Conservation (phyloP, 53 echinoderm and acorn worm species). For the Apostichopus leukothele region DNA sequence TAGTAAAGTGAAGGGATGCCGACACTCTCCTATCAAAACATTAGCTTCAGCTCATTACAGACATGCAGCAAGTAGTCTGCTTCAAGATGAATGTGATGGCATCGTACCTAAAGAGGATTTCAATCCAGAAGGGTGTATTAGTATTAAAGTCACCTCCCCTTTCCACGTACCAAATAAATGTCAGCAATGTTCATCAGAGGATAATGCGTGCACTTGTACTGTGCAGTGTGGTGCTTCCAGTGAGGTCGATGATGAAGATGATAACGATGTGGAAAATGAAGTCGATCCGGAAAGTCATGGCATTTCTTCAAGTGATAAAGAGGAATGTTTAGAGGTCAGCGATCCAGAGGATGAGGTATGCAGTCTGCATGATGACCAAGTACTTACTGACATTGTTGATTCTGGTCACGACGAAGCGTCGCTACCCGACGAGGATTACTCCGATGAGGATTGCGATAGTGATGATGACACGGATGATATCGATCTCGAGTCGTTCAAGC, state of each 20-base stretch:
- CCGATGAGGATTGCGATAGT: not conserved
- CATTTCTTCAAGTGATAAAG: not conserved
- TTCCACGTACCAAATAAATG: not conserved
- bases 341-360: not conserved
- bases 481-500: slow-evolving; percentile 19
- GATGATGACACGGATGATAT: not conserved
- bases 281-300: no score
- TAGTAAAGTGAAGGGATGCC: not conserved
- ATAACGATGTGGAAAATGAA: not conserved
- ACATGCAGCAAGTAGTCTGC: not conserved
- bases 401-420: not conserved
- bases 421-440: slow-evolving; percentile 2
- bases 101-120: not conserved
- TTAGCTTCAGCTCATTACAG: not conserved
- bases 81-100: not conserved
- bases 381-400: not conserved
- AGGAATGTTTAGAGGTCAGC: not conserved
- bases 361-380: no score
- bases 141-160: not conserved
- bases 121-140: not conserved
- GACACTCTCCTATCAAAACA: not conserved
- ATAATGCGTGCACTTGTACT: not conserved
- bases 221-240: not conserved
- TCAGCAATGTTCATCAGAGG: not conserved
- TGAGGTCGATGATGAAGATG: not conserved